A percentile compares a stretch with the other conserved stretches of the same genome.
phyloP scores from a whole-genome alignment of 1,140 invertebrate species.

The Akabosia matsudoensis region DNA sequence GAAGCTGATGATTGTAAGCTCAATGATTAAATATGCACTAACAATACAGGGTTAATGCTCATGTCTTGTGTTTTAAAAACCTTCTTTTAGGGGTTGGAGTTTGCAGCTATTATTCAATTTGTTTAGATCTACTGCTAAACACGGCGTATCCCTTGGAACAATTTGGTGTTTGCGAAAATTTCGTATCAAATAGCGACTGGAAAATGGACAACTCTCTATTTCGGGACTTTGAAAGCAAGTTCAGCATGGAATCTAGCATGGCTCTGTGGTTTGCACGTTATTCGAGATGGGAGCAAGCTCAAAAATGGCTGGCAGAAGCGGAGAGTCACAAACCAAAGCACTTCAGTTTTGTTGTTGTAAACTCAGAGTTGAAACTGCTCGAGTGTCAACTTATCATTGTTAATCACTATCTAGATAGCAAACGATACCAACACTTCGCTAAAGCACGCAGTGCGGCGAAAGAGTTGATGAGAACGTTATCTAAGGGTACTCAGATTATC shows the following conservation, averaged over 20 bases:
- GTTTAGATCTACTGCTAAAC: slow-evolving; percentile 33
- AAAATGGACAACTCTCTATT: too few species aligned
- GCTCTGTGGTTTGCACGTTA: slow-evolving; percentile 16
- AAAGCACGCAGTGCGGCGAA: slow-evolving; percentile 27
- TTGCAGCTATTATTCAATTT: slow-evolving; percentile 34
- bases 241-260: slow-evolving; percentile 32
- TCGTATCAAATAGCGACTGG: slow-evolving; percentile 32
- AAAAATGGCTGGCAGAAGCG: slow-evolving; percentile 25
- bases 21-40: not conserved
- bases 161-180: slow-evolving; percentile 38
- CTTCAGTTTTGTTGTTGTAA: slow-evolving; percentile 22
- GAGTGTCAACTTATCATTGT: slow-evolving; percentile 39
- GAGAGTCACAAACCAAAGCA: slow-evolving; percentile 28
- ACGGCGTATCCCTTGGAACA: slow-evolving; percentile 39
- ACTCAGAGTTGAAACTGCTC: slow-evolving; percentile 36
- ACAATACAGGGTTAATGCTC: not conserved
- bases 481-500: not conserved
- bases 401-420: slow-evolving; percentile 37
- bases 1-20: slow-evolving; percentile 30
- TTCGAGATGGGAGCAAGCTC: slow-evolving; percentile 16
- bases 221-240: slow-evolving; percentile 11
- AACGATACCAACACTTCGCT: slow-evolving; percentile 39
- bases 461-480: slow-evolving; percentile 21
- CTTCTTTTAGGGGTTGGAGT: too few species aligned
- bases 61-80: not conserved